Evolutionary conservation across 2,113 vertebrate genomes (phyloP).

Genomic region (Brachyhypopomus occidentalis): DNA sequence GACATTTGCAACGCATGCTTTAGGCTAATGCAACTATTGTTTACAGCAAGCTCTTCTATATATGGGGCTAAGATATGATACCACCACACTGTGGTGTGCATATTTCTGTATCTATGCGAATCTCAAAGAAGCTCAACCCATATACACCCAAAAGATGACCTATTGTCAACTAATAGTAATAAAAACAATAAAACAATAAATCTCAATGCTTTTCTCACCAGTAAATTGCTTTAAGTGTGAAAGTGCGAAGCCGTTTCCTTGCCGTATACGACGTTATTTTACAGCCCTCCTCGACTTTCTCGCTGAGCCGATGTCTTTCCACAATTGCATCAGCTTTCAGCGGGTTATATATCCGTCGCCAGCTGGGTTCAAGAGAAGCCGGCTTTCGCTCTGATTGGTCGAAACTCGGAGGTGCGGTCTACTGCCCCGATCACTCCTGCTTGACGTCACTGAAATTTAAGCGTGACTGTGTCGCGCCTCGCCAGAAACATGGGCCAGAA

Average conservation of each 20-base stretch:
- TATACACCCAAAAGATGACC: too few relatives aligned
- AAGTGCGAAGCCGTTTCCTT: background rate
- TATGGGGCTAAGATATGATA: too few relatives aligned
- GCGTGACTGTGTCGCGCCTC: slow-evolving; percentile 8
- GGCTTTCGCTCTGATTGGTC: slow-evolving; percentile 70
- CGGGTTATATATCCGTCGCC: slow-evolving; percentile 61
- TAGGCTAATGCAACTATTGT: background rate
- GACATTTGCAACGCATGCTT: background rate
- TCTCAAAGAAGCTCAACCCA: too few relatives aligned
- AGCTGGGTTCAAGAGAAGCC: slow-evolving; percentile 64
- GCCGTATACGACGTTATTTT: background rate
- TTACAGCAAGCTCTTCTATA: too few relatives aligned
- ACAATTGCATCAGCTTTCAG: slow-evolving; percentile 74
- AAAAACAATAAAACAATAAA: background rate
- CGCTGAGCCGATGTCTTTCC: background rate
- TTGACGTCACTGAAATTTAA: slow-evolving; percentile 44
- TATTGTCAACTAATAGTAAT: too few relatives aligned
- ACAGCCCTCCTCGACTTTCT: background rate
- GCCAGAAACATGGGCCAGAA: slow-evolving; percentile 28
- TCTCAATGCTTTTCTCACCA: slow-evolving; percentile 36
- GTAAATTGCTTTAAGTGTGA: background rate
- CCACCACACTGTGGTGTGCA: too few relatives aligned
- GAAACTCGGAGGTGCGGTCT: slow-evolving; percentile 72
- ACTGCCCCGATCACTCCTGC: slow-evolving; percentile 54
- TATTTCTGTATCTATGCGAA: too few relatives aligned